phyloP scores from a whole-genome alignment of 1,140 invertebrate species.

The Asobara japonica region DNA sequence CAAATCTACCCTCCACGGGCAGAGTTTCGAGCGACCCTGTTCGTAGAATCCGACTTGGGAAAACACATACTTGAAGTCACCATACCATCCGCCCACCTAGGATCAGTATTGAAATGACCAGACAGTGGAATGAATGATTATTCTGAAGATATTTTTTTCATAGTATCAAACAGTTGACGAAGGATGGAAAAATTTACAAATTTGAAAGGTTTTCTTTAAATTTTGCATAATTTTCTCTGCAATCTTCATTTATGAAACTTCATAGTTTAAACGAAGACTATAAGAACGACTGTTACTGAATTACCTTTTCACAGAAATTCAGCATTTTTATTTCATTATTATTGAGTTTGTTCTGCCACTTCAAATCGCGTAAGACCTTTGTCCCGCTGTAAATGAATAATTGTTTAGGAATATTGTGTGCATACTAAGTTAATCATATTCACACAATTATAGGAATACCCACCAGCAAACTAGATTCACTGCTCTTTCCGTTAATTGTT shows the following conservation, averaged over 20 bases:
- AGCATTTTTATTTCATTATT: not conserved
- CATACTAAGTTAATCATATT: no score
- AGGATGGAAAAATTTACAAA: no score
- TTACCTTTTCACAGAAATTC: not conserved
- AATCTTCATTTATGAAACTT: no score
- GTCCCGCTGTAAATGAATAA: not conserved
- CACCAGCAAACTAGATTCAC: not conserved
- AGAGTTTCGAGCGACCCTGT: not conserved
- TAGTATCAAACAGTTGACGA: no score
- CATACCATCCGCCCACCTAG: not conserved
- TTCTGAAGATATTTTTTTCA: no score
- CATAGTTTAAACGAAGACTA: not conserved
- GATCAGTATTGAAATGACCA: not conserved
- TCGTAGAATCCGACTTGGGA: not conserved
- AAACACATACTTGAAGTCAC: not conserved
- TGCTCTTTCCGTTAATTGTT: not conserved
- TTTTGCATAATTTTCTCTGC: no score
- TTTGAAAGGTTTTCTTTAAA: no score
- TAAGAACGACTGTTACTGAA: not conserved
- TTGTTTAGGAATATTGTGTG: no score
- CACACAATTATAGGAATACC: not conserved
- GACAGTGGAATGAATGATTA: not conserved
- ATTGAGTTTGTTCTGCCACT: not conserved
- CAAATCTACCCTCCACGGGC: not conserved
- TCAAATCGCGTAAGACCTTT: not conserved